Evolutionary conservation across 2,797 vertebrate genomes (phyloP), one percentile per base, ranked within the genome.

Genomic region (Lateolabrax maculatus): DNA sequence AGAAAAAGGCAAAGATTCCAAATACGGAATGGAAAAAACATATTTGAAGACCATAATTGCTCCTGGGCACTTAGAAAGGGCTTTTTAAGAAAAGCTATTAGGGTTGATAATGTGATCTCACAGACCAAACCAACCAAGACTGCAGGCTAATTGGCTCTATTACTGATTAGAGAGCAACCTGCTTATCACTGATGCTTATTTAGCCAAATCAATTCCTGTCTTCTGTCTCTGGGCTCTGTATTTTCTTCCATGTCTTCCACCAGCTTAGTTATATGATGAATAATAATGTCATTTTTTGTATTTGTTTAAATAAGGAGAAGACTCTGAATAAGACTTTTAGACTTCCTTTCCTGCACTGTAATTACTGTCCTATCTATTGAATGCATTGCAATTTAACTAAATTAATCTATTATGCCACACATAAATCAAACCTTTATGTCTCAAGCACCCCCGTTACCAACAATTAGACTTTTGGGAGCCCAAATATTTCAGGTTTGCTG

Each of bases 91-190:
- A 39, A 79, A 34, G 29, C 63, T 43, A 63, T 78, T 69, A 61
- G 13, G 4, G 34, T 74, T 62, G 48, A 81, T 81, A 39, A 58
- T 67, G 43, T 44, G 39, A 60, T 75, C 36, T 71, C 18, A 25
- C n/a, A 44, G 44, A 60, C 15, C 6, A 53, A 75, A 23, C 57
- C 16, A 71, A 65, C 62, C 57, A 62, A 49, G 39, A 57, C 60
- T 67, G 41, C 71, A 52, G 29, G 27, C 62, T 82, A 77, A 85
- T 76, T 82, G 66, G 31, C 64, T 80, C 19, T 60, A 48, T 57
- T 77, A 58, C 57, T 68, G 21, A 81, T 87, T 73, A 78, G 41
- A 77, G 31, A 66, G 61, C 62, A 71, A 53, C 16, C 44, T 77
- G 53, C 39, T 79, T 60, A 74, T 77, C 60, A 37, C 4, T 39